These are phyloP conservation scores for Potamarius usumacintae DNA, from an alignment of 2,113 vertebrate genomes.

Conservation along the genomic window DNA sequence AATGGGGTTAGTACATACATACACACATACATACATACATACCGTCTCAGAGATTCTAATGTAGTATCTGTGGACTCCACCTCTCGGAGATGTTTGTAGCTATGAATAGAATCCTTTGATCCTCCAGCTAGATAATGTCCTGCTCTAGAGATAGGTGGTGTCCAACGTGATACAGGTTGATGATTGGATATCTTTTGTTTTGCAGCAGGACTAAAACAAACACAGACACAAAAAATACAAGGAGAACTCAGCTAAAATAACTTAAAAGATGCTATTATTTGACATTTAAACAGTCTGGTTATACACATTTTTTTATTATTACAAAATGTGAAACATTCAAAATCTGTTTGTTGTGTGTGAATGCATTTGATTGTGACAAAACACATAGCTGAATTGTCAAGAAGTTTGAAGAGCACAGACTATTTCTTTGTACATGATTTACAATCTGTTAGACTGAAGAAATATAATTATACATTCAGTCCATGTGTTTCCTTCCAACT, in stretches of 20 bases:
- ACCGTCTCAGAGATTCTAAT: conserved; percentile 80
- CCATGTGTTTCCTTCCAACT: conserved; percentile 15
- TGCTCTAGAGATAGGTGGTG: conserved; percentile 84
- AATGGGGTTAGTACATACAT: not conserved
- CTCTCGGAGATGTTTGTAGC: conserved; percentile 91
- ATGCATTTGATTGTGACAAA: not conserved
- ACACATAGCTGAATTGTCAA: not conserved
- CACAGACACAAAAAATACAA: not conserved
- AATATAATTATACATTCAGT: conserved; percentile 28
- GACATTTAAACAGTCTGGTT: not conserved
- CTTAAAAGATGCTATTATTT: not conserved
- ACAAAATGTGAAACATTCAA: not conserved
- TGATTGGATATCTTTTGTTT: conserved; percentile 76
- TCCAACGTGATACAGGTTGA: conserved; percentile 80
- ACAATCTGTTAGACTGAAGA: conserved; percentile 24
- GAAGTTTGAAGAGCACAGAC: not conserved
- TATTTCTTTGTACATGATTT: conserved; percentile 42
- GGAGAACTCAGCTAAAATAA: not conserved
- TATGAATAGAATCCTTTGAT: conserved; percentile 68
- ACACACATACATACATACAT: conserved; percentile 35
- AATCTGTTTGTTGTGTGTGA: not conserved
- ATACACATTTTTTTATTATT: not conserved
- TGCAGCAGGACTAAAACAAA: conserved; percentile 74
- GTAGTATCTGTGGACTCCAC: conserved; percentile 83
- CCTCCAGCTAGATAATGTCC: conserved; percentile 82